phyloP scores from a whole-genome alignment of 2,888 invertebrate genomes.

The Stenodera caucasica region DNA sequence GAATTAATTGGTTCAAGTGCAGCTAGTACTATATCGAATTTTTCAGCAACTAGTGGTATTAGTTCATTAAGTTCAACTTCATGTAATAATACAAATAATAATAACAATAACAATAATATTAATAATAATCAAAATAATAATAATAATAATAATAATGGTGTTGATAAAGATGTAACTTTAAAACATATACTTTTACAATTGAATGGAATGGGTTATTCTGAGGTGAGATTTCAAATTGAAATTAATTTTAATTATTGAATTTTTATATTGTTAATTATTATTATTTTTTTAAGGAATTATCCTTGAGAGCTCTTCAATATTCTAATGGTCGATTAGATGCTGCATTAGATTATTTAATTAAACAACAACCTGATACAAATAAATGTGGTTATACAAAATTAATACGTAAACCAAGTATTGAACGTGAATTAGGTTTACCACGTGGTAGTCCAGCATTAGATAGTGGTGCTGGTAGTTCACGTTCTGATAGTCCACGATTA shows the following conservation, averaged over 20 bases:
- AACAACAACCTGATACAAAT: conserved; percentile 63
- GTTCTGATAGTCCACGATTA: conserved; percentile 85
- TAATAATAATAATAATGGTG: conserved; percentile 49
- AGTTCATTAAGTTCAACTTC: conserved; percentile 63
- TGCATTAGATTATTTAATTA: conserved; percentile 69
- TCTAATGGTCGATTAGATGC: conserved; percentile 71
- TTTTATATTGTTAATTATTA: background rate
- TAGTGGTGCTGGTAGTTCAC: conserved; percentile 84
- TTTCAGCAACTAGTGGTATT: conserved; percentile 65
- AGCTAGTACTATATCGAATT: conserved; percentile 71
- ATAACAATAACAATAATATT: background rate
- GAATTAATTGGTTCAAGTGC: conserved; percentile 70
- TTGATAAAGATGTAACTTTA: conserved; percentile 65
- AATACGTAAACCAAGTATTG: conserved; percentile 85
- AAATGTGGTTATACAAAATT: conserved; percentile 67
- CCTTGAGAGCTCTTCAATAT: conserved; percentile 69
- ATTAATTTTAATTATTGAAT: too few relatives aligned
- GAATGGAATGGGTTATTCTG: conserved; percentile 72
- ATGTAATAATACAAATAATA: background rate
- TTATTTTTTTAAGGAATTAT: conserved; percentile 62
- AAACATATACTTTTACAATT: conserved; percentile 69
- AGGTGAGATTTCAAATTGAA: conserved; percentile 58
- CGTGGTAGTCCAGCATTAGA: conserved; percentile 86
- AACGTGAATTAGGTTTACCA: conserved; percentile 75
- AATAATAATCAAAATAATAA: background rate